A percentile compares a stretch with the other conserved stretches of the same genome.
Evolutionary conservation across 92 coral and sea anemone genomes (phyloP).

Genomic region (Phenganax marumi): DNA sequence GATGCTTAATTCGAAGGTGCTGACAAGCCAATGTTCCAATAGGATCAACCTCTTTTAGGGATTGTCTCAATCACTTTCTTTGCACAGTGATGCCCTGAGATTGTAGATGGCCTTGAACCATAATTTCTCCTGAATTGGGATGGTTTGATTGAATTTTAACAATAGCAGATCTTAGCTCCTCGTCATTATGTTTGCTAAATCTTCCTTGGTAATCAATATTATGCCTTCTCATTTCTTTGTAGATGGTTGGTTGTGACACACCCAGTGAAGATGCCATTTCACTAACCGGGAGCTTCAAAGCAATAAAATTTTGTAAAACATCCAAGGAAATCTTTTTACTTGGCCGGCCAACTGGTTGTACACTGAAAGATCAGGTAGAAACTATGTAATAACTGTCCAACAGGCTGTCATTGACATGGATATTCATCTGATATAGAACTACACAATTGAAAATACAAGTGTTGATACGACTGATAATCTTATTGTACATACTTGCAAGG

Average conservation of each 20-base stretch:
- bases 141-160: not conserved
- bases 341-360: not conserved
- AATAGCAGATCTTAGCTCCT: not conserved
- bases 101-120: slow-evolving; percentile 23
- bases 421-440: too few relatives aligned
- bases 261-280: slow-evolving; percentile 7
- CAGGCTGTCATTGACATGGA: too few relatives aligned
- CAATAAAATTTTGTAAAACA: not conserved
- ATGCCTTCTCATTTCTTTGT: slow-evolving; percentile 6
- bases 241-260: not conserved
- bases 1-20: not conserved
- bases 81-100: not conserved
- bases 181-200: not conserved
- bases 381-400: not conserved
- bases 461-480: too few relatives aligned
- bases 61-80: not conserved
- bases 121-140: slow-evolving; percentile 14
- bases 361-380: not conserved
- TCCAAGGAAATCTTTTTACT: not conserved
- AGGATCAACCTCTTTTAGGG: not conserved
- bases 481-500: too few relatives aligned
- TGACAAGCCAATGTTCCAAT: not conserved
- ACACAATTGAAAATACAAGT: too few relatives aligned
- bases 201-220: not conserved
- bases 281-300: not conserved